phyloP scores from a whole-genome alignment of 2,888 invertebrate genomes.

The Euclidia mi region DNA sequence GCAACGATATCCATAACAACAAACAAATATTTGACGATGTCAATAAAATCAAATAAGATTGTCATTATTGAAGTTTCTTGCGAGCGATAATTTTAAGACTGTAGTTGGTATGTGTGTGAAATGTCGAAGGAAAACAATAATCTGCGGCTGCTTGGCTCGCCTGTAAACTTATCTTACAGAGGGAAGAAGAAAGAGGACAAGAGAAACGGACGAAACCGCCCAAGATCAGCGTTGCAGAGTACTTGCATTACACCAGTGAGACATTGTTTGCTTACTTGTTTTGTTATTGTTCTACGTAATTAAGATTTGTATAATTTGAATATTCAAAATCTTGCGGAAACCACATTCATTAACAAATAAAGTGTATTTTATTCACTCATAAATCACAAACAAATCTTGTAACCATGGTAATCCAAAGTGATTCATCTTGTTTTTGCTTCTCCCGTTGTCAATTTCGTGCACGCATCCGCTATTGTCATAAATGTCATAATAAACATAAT shows the following conservation, averaged over 20 bases:
- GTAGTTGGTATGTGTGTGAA: conserved; percentile 68
- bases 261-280: not conserved
- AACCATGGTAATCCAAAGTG: conserved; percentile 21
- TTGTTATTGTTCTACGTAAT: not conserved
- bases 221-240: conserved; percentile 82
- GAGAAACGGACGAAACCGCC: conserved; percentile 77
- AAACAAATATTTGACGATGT: conserved; percentile 45
- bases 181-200: conserved; percentile 83
- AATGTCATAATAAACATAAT: too few species aligned
- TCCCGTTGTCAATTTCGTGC: not conserved
- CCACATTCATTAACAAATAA: too few species aligned
- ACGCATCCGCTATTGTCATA: conserved; percentile 7
- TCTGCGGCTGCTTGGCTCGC: conserved; percentile 82
- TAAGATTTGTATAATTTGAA: not conserved
- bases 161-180: conserved; percentile 82
- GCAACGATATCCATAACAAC: conserved; percentile 69
- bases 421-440: conserved; percentile 1
- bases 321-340: too few species aligned
- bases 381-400: conserved; percentile 16
- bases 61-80: conserved; percentile 17
- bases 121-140: conserved; percentile 86
- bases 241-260: conserved; percentile 79
- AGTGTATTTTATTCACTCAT: too few species aligned
- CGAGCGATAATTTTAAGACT: conserved; percentile 16
- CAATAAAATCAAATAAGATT: too few species aligned